Evolutionary conservation across 2,797 vertebrate species (phyloP).

Genomic region (Poeciliopsis infans): DNA sequence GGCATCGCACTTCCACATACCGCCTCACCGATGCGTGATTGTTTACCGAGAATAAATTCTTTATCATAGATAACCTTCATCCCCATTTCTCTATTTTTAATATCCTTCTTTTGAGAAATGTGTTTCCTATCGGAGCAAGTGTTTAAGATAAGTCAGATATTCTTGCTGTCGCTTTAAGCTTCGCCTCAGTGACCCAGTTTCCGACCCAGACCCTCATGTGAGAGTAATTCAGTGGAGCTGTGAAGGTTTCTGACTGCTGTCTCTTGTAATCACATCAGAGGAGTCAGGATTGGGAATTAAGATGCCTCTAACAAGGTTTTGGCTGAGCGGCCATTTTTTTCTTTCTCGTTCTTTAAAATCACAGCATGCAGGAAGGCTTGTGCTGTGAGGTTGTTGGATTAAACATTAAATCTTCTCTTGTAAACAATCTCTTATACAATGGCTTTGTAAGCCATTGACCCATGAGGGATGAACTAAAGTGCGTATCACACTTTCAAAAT

Average conservation of each 20-base stretch:
- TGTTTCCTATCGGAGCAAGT: neutral
- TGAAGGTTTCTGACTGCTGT: constrained; percentile 73
- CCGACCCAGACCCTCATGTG: constrained; percentile 67
- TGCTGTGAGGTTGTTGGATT: neutral
- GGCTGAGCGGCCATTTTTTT: constrained; percentile 17
- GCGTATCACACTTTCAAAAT: neutral
- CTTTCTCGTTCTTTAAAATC: constrained; percentile 35
- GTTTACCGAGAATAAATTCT: constrained; percentile 7
- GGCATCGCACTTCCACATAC: constrained; percentile 22
- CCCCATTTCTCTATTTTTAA: constrained; percentile 1
- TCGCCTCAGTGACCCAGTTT: constrained; percentile 79
- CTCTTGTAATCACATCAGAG: constrained; percentile 74
- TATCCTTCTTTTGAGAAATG: constrained; percentile 13
- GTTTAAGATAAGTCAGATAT: constrained; percentile 37
- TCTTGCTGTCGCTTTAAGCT: constrained; percentile 71
- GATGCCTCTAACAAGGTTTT: constrained; percentile 65
- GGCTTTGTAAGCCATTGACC: neutral
- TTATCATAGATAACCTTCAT: neutral
- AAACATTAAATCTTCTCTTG: neutral
- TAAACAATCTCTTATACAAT: neutral
- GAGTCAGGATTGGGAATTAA: constrained; percentile 63
- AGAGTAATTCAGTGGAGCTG: constrained; percentile 74
- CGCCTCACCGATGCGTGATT: constrained; percentile 15
- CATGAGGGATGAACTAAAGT: neutral
- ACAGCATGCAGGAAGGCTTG: constrained; percentile 15